Evolutionary conservation across 2,797 vertebrate genomes (phyloP).

Genomic region (Acipenser transmontanus): DNA sequence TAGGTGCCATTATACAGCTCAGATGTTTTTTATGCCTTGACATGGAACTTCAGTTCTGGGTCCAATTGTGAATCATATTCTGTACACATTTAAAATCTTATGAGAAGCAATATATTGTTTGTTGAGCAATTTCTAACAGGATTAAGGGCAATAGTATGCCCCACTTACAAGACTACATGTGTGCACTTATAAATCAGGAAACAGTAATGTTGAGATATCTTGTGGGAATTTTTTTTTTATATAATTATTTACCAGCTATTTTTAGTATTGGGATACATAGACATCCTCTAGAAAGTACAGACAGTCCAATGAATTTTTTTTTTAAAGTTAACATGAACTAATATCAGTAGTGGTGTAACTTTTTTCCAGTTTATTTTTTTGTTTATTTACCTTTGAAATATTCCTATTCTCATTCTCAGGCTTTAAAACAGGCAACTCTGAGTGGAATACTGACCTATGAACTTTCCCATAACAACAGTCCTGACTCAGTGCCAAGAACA

Average conservation of each 20-base stretch:
- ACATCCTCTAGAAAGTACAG: constrained; percentile 3
- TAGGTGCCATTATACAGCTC: no score
- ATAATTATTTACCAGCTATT: neutral
- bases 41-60: no score
- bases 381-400: constrained; percentile 14
- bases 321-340: no score
- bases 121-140: no score
- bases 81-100: no score
- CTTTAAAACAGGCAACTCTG: constrained; percentile 25
- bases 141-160: no score
- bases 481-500: constrained; percentile 24
- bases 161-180: no score
- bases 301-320: constrained; percentile 1
- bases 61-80: no score
- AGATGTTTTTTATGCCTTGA: no score
- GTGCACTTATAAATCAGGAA: no score
- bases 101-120: no score
- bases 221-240: neutral
- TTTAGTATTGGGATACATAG: neutral
- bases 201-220: no score
- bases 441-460: constrained; percentile 19
- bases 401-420: neutral
- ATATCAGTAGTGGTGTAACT: neutral
- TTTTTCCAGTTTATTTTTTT: neutral
- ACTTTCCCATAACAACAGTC: constrained; percentile 25